Percentiles rank a stretch among this genome's conserved stretches.
phyloP scores from a whole-genome alignment of 2,113 vertebrate genomes.

The Epinephelus cyanopodus region DNA sequence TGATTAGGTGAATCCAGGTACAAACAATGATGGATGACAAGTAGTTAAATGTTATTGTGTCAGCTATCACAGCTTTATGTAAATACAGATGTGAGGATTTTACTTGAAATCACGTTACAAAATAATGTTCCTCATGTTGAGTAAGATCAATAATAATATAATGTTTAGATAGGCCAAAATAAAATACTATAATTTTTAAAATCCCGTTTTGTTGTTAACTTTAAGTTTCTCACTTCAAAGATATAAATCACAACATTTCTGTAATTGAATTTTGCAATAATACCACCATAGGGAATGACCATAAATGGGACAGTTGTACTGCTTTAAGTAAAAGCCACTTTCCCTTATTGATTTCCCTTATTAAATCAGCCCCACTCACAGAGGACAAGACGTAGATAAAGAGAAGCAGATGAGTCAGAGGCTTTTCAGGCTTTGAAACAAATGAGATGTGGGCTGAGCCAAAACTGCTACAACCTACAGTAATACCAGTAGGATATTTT shows the following conservation, averaged over 20 bases:
- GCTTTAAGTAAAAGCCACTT: constrained; percentile 27
- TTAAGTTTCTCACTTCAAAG: not conserved
- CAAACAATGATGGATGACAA: not conserved
- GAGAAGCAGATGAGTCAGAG: constrained; percentile 1
- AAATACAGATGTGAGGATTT: not conserved
- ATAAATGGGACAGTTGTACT: not conserved
- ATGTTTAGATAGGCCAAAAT: not conserved
- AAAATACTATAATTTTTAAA: not conserved
- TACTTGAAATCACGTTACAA: not conserved
- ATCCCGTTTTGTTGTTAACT: not conserved
- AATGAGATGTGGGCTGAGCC: not conserved
- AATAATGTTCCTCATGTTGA: not conserved
- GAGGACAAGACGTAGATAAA: not conserved
- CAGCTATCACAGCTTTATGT: not conserved
- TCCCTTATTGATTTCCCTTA: constrained; percentile 40
- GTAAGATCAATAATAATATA: not conserved
- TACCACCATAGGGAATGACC: not conserved
- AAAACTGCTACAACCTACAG: not conserved
- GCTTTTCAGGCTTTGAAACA: constrained; percentile 19
- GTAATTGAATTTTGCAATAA: not conserved
- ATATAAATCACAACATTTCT: not conserved
- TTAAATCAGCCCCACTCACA: constrained; percentile 27
- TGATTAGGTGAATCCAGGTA: not conserved
- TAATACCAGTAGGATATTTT: not conserved
- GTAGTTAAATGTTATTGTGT: not conserved